Percentiles rank a stretch among this genome's conserved stretches.
These are phyloP conservation scores for Junonia oenone DNA, from an alignment of 2,888 invertebrate species.

Conservation along the genomic window DNA sequence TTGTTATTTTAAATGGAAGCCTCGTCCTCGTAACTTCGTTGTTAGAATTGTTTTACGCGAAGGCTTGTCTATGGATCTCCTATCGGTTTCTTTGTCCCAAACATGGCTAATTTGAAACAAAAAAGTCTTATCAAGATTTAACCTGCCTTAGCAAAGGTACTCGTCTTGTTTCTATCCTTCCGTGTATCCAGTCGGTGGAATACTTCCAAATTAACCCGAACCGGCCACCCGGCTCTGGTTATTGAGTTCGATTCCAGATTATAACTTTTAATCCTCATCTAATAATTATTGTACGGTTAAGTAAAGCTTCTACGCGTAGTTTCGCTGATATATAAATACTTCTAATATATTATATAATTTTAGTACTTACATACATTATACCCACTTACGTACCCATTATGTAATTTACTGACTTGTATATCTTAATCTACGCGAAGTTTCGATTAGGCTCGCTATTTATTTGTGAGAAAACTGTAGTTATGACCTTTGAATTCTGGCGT, in stretches of 20 bases:
- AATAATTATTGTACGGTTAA: slow-evolving; percentile 69
- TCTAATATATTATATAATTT: slow-evolving; percentile 73
- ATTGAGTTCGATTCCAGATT: slow-evolving; percentile 61
- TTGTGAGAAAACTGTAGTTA: slow-evolving; percentile 40
- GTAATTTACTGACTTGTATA: slow-evolving; percentile 70
- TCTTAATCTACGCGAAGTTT: slow-evolving; percentile 60
- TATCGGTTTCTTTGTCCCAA: slow-evolving; percentile 25
- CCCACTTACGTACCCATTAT: slow-evolving; percentile 66
- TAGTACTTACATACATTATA: slow-evolving; percentile 72
- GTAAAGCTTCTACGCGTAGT: slow-evolving; percentile 74
- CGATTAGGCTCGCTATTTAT: slow-evolving; percentile 63
- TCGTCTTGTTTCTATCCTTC: slow-evolving; percentile 9
- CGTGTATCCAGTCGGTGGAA: slow-evolving; percentile 3
- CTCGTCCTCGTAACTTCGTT: slow-evolving; percentile 59
- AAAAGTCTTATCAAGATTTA: background rate
- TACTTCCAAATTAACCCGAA: slow-evolving; percentile 13
- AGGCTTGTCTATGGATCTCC: slow-evolving; percentile 54
- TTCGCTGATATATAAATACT: slow-evolving; percentile 67
- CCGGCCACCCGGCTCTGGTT: slow-evolving; percentile 63
- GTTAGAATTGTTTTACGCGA: slow-evolving; percentile 64
- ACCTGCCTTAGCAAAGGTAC: slow-evolving; percentile 10
- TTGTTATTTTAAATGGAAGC: slow-evolving; percentile 63
- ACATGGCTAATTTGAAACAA: slow-evolving; percentile 17
- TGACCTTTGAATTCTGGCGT: slow-evolving; percentile 57
- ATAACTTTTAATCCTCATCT: slow-evolving; percentile 59